Conservation (phyloP, 1,140 invertebrate species). For the honey bee (Apis mellifera) region Amel_HAv3.1 CM009937.2:1971501-1972000, state of each 20-base stretch:
- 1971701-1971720: background rate
- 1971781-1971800: background rate
- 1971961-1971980: background rate
- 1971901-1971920: background rate
- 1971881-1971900: constrained; percentile 54
- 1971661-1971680: no score
- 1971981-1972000: no score
- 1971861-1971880: constrained; percentile 69
- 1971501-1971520: no score
- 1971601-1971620: no score
- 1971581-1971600: no score
- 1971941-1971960: background rate
- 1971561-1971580: no score
- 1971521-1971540: no score
- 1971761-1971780: background rate
- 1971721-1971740: background rate
- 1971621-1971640: no score
- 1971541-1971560: no score
- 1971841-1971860: constrained; percentile 71
- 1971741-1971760: background rate
- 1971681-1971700: constrained; percentile 2
- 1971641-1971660: no score
- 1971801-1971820: constrained; percentile 37
- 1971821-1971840: constrained; percentile 52
- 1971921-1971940: constrained; percentile 28